Evolutionary conservation across 2,113 vertebrate species (phyloP).

Genomic region (Hippocampus comes): DNA sequence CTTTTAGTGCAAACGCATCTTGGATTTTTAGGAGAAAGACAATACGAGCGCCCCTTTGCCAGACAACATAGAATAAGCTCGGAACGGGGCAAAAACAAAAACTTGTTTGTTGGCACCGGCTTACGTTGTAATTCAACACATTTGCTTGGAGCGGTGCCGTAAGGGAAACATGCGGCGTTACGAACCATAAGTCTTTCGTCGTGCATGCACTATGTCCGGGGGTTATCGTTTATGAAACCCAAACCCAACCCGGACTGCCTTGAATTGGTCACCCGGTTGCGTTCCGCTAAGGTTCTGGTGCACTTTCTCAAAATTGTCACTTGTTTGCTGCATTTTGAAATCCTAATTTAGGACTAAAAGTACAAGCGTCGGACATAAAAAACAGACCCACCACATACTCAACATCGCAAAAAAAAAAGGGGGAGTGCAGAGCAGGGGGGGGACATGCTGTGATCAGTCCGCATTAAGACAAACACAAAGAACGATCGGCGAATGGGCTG

Average conservation of each 20-base stretch:
- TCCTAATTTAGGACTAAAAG: neutral
- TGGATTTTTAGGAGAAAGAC: neutral
- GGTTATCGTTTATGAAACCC: neutral
- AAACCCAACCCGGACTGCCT: neutral
- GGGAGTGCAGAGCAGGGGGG: neutral
- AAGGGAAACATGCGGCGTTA: neutral
- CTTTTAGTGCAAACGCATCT: constrained; percentile 18
- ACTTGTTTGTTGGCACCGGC: neutral
- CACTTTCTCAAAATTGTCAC: neutral
- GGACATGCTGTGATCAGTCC: constrained; percentile 55
- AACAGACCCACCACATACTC: neutral
- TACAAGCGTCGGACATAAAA: neutral
- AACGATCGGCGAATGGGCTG: constrained; percentile 49
- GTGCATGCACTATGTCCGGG: neutral
- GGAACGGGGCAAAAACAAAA: neutral
- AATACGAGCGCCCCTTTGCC: neutral
- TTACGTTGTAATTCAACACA: neutral
- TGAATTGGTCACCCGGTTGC: neutral
- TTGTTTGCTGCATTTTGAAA: neutral
- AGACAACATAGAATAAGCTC: neutral
- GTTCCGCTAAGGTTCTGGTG: neutral
- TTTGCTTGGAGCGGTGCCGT: neutral
- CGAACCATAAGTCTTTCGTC: neutral
- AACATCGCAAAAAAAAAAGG: neutral
- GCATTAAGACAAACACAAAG: constrained; percentile 60